Evolutionary conservation across 2,888 invertebrate genomes (phyloP), one percentile per base, ranked within the genome.

Genomic region (Erynnis tages): DNA sequence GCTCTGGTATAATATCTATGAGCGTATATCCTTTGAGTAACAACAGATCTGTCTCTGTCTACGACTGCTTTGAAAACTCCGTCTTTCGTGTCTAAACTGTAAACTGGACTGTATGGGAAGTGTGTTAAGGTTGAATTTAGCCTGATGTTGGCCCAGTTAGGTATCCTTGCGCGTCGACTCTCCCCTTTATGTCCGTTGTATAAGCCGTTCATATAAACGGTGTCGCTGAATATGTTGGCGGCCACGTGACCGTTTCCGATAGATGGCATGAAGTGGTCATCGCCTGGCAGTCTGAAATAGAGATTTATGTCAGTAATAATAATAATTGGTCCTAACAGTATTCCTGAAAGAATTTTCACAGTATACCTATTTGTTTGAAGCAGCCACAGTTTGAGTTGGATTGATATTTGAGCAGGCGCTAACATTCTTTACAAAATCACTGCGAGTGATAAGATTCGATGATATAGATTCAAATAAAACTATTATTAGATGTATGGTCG

Each of bases 191-290:
- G 71, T 1, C 92, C 92, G 67, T 91, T 92, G 72, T 92, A 92
- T 0, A 92, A 62, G 0, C 92, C 92, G 56, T 92, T 92, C 79
- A 92, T 89, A 58, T 90, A 91, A 1, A 92, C 90, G 0, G 91
- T 86, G 59, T 92, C 90, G 21, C 92, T 90, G 67, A 91, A 91
- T 11, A 92, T 65, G 13, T 91, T 91, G 5, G 91, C 90, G 0
- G 92, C 92, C 46, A 92, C 61, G 58, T 92, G 92, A 0, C 92
- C 92, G 57, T 92, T 92, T 1, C 91, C 90, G 2, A 92, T 69
- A 0, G 91, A 91, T 3, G 92, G 90, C 91, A 92, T 91, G 59
- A 91, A 91, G 50, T 86, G 88, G 0, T 87, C 73, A 59, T 91
- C 91, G 0, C 79, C 70, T 2, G 92, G 92, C 2, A 92, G 73